Conservation (phyloP, 2,797 vertebrate species). For the Sylvia borin region DNA sequence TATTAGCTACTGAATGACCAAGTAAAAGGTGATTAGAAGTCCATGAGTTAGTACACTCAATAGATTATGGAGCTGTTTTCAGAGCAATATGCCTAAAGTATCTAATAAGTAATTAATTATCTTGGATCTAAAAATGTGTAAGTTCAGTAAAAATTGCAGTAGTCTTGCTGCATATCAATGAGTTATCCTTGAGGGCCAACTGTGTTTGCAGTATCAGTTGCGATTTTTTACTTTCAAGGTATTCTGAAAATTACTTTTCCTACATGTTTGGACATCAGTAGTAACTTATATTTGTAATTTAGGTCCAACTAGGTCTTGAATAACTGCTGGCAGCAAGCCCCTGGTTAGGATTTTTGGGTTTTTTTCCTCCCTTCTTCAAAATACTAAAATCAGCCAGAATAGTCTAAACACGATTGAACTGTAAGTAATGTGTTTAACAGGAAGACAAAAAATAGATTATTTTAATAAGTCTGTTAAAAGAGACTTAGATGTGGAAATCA, state of each 20-base stretch:
- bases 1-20: not conserved
- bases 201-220: conserved; percentile 23
- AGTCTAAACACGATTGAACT: conserved; percentile 29
- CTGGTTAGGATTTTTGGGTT: not conserved
- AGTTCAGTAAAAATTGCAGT: not conserved
- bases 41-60: not conserved
- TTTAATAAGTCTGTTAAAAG: conserved; percentile 36
- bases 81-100: not conserved
- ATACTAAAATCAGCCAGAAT: conserved; percentile 14
- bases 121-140: not conserved
- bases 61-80: not conserved
- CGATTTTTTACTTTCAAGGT: not conserved
- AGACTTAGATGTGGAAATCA: conserved; percentile 2
- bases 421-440: conserved; percentile 26
- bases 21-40: not conserved
- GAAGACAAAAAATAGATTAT: conserved; percentile 22
- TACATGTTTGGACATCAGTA: not conserved
- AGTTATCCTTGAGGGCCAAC: not conserved
- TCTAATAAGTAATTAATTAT: not conserved
- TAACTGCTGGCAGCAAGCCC: conserved; percentile 61
- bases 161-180: not conserved
- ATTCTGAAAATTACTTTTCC: not conserved
- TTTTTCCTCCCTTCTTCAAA: not conserved
- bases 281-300: not conserved
- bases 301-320: not conserved